Evolutionary conservation across 2,888 invertebrate species (phyloP).

Genomic region (Diarsia rubi): DNA sequence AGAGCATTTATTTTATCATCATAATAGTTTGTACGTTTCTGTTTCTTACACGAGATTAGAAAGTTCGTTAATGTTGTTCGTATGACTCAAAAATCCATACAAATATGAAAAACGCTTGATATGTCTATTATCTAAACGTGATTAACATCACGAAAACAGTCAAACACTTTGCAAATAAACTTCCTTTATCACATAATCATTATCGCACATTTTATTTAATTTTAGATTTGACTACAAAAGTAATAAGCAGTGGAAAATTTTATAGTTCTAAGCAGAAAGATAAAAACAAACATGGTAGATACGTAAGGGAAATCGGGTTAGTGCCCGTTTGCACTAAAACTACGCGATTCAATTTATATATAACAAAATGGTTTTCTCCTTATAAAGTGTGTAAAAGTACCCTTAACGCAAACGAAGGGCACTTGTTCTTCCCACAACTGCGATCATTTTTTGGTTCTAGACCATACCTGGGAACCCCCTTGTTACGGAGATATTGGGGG

Average conservation of each 20-base stretch:
- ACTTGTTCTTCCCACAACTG: too few species aligned
- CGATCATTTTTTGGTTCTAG: too few species aligned
- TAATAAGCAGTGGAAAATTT: constrained; percentile 5
- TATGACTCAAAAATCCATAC: background rate
- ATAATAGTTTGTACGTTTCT: background rate
- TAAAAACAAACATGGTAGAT: background rate
- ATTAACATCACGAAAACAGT: constrained; percentile 1
- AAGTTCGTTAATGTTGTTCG: background rate
- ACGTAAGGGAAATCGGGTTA: constrained; percentile 4
- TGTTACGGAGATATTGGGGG: too few species aligned
- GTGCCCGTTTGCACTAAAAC: background rate
- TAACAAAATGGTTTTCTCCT: too few species aligned
- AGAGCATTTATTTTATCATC: background rate
- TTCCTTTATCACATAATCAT: constrained; percentile 2
- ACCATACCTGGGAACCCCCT: too few species aligned
- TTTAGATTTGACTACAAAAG: background rate
- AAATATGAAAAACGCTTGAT: background rate
- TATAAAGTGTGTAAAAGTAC: too few species aligned
- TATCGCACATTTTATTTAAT: background rate
- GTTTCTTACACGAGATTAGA: background rate
- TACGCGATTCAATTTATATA: background rate
- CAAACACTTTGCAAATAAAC: background rate
- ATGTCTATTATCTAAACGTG: constrained; percentile 6
- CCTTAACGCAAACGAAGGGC: too few species aligned
- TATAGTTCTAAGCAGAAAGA: background rate